Conservation (phyloP, 2,113 vertebrate genomes). For the Oceanodroma tethys region DNA sequence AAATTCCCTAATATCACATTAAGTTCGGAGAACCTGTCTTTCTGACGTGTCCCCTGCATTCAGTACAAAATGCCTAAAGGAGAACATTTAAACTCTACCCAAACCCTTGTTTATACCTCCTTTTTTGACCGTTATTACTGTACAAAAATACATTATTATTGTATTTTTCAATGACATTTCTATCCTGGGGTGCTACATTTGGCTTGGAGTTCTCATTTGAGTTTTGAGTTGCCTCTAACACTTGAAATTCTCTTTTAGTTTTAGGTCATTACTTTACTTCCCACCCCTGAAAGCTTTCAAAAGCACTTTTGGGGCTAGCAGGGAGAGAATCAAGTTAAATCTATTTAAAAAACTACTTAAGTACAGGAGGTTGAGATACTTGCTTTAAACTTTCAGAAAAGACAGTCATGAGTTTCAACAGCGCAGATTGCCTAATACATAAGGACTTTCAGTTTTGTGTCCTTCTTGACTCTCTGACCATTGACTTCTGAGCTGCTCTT, state of each 20-base stretch:
- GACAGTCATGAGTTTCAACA: background rate
- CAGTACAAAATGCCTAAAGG: background rate
- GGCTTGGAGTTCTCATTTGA: background rate
- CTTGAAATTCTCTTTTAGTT: background rate
- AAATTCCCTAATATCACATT: background rate
- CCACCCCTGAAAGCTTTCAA: background rate
- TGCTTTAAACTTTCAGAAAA: background rate
- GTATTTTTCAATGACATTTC: background rate
- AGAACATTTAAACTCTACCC: background rate
- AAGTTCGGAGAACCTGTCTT: background rate
- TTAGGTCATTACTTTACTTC: background rate
- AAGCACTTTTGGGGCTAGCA: background rate
- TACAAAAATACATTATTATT: background rate
- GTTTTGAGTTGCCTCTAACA: background rate
- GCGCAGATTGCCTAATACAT: background rate
- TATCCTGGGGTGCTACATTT: background rate
- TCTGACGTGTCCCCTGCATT: background rate
- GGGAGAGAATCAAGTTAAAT: background rate
- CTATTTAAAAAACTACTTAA: background rate
- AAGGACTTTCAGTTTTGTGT: background rate
- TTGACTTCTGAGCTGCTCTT: background rate
- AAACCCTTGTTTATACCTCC: background rate
- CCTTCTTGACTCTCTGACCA: background rate
- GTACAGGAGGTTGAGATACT: background rate
- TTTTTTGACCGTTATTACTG: background rate